These are phyloP conservation scores for Theodoxus fluviatilis DNA, from an alignment of 2,888 invertebrate species.

Conservation along the genomic window DNA sequence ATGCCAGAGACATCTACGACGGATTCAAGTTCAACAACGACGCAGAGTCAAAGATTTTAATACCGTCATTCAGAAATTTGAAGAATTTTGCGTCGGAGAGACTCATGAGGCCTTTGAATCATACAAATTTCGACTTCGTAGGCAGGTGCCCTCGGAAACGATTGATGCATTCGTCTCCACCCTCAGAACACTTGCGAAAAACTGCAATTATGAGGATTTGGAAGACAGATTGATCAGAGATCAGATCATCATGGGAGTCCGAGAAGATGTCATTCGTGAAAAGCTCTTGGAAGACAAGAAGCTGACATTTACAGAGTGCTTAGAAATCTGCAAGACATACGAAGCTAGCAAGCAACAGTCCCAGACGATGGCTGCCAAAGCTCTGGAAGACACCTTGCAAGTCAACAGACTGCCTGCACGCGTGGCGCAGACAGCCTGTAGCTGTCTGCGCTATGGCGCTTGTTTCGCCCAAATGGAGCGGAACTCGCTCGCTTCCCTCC, in stretches of 20 bases:
- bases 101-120: constrained; percentile 21
- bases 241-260: constrained; percentile 7
- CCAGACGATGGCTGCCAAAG: constrained; percentile 2
- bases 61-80: constrained; percentile 21
- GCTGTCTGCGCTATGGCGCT: no score
- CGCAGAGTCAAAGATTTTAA: constrained; percentile 1
- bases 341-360: constrained; percentile 17
- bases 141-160: background rate
- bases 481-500: no score
- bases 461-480: no score
- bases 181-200: constrained; percentile 17
- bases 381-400: no score
- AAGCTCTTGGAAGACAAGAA: constrained; percentile 23
- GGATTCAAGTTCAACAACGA: background rate
- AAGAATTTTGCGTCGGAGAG: constrained; percentile 20
- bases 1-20: constrained; percentile 9
- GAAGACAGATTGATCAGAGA: constrained; percentile 23
- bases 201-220: constrained; percentile 1
- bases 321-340: constrained; percentile 5
- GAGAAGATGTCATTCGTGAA: background rate
- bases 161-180: constrained; percentile 7
- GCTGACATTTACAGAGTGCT: constrained; percentile 12
- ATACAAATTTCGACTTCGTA: constrained; percentile 18
- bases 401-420: no score
- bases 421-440: no score